These are phyloP conservation scores for Mythimna ferrago DNA, from an alignment of 2,888 invertebrate genomes.

Conservation along the genomic window DNA sequence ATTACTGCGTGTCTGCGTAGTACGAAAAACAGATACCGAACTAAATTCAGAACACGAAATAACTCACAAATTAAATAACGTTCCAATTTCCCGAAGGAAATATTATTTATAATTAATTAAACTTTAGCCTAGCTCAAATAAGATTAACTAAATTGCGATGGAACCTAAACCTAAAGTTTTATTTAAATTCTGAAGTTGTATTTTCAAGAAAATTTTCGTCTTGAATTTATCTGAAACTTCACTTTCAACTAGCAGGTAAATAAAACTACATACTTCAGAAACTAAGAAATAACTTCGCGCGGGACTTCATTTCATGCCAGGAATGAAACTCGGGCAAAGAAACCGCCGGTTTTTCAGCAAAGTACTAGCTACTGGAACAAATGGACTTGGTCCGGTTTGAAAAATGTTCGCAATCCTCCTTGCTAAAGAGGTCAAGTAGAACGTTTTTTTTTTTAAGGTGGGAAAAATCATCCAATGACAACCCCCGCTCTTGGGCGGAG, in stretches of 20 bases:
- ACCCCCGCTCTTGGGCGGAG: too few species aligned
- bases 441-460: too few species aligned
- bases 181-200: slow-evolving; percentile 16
- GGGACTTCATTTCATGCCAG: slow-evolving; percentile 32
- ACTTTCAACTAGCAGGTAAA: slow-evolving; percentile 24
- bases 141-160: slow-evolving; percentile 9
- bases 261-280: slow-evolving; percentile 34
- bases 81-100: slow-evolving; percentile 4
- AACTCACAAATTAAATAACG: slow-evolving; percentile 14
- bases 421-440: slow-evolving; percentile 19
- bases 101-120: slow-evolving; percentile 30
- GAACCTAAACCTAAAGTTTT: slow-evolving; percentile 15
- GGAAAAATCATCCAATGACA: too few species aligned
- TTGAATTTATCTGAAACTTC: slow-evolving; percentile 19
- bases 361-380: slow-evolving; percentile 20
- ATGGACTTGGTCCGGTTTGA: slow-evolving; percentile 40
- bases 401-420: slow-evolving; percentile 30
- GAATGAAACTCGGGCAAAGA: slow-evolving; percentile 24
- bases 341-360: slow-evolving; percentile 9
- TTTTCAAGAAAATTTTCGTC: slow-evolving; percentile 19
- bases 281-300: slow-evolving; percentile 31
- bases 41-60: slow-evolving; percentile 17
- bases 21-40: background rate
- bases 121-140: slow-evolving; percentile 6
- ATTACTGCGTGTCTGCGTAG: background rate